These are phyloP conservation scores for Palythoa heliodiscus DNA, from an alignment of 92 coral and sea anemone genomes.

Conservation along the genomic window DNA sequence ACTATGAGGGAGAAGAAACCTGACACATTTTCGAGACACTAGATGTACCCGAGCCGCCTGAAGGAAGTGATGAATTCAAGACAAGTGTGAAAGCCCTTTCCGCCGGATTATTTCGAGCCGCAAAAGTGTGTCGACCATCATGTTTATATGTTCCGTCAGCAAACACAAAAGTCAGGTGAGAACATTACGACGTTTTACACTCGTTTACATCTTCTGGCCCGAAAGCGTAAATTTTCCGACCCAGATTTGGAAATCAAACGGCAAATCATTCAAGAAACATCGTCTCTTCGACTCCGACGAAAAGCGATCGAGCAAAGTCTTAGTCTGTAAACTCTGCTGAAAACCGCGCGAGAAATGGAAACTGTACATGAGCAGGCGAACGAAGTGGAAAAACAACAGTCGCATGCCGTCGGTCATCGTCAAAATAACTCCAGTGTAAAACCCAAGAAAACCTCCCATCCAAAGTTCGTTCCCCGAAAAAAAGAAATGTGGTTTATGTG, in stretches of 20 bases:
- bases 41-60: no score
- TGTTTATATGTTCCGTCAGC: conserved; percentile 11
- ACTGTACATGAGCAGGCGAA: no score
- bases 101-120: conserved; percentile 55
- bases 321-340: conserved; percentile 53
- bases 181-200: conserved; percentile 27
- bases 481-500: conserved; percentile 49
- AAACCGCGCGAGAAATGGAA: conserved; percentile 60
- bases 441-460: conserved; percentile 35
- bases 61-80: conserved; percentile 47
- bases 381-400: no score
- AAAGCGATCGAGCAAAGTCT: conserved; percentile 65
- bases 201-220: conserved; percentile 52
- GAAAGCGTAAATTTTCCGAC: no score
- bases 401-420: no score
- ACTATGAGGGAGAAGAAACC: conserved; percentile 64
- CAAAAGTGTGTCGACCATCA: no score
- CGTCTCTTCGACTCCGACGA: no score
- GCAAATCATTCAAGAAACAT: conserved; percentile 61
- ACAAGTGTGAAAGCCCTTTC: conserved; percentile 52
- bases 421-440: conserved; percentile 31
- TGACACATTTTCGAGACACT: conserved; percentile 59
- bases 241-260: conserved; percentile 55
- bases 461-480: conserved; percentile 30
- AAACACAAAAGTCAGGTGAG: no score